Evolutionary conservation across 2,888 invertebrate genomes (phyloP), one percentile per base, ranked within the genome.

Genomic region (Acanthosoma haemorrhoidale): DNA sequence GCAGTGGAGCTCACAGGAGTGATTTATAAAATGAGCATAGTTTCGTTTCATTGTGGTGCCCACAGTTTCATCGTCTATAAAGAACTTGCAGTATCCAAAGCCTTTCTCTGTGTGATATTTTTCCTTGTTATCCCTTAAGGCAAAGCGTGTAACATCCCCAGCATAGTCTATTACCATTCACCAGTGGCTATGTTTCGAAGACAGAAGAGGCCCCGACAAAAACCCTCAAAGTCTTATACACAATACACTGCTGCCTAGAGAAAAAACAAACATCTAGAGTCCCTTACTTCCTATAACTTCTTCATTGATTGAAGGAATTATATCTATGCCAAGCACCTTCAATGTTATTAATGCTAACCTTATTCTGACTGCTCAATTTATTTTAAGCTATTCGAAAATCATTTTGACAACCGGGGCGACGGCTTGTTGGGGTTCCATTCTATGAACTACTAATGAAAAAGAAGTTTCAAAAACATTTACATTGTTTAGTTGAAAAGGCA

Each of bases 41-140:
- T 96, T 96, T 77, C 97, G 96, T 80, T 92, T 92, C 87, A 96
- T 92, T n/a, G 96, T 97, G 36, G 96, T 96, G 81, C 97, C 97
- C n/a, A 97, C 96, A 74, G 92, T 86, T 80, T 93, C 88, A 80
- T 96, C 94, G 80, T 97, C 96, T 74, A 97, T 94, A 76, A 95
- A 88, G 83, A 97, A 97, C 96, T 97, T 96, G 82, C 97, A 97
- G 81, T 96, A 97, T 71, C 96, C 96, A 76, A 96, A 95, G 29
- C 94, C 94, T 81, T 93, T 93, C 80, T 89, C 88, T 78, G 96
- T 95, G 80, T 97, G 97, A 76, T 89, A 89, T 78, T 92, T 90
- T 81, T 97, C 96, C 67, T 96, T 85, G 79, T 93, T 93, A 80
- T 97, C 96, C 1, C 95, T 94, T 72, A 97, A 82, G 41, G 91